Evolutionary conservation across 2,797 vertebrate genomes (phyloP), one percentile per base, ranked within the genome.

Genomic region (Morus bassanus): DNA sequence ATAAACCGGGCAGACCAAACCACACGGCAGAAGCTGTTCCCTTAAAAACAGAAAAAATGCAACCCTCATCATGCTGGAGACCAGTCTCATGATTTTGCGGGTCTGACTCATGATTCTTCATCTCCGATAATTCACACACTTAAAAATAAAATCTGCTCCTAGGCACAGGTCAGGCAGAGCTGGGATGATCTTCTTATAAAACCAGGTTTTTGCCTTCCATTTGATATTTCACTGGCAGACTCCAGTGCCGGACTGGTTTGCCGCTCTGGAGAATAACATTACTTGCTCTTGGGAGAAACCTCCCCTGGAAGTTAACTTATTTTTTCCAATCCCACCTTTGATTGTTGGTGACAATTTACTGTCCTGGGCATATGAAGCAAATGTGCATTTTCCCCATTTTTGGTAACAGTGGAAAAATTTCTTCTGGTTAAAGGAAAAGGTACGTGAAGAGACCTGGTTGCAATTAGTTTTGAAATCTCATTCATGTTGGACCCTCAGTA

Each of bases 71-170:
- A 72, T 11, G 60, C 53, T 65, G 85, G 60, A 43, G 73, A 78
- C 57, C 2, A 4, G 79, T 85, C 91, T 88, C 76, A 63, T 68
- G 85, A 89, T 69, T 83, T 65, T 86, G 87, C 6, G 30, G 64
- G 68, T 89, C 93, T 93, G 95, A 95, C 78, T 89, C 91, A 78
- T 33, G 45, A 54, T 63, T 86, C 87, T 92, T 74, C 89, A 54
- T 45, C 45, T 60, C 89, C 4, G 35, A 92, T 91, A 91, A 91
- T 70, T 67, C 84, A 68, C 64, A 60, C 35, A 39, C 53, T 77
- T 64, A 88, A 90, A 94, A 91, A 85, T 69, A 89, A 95, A 95
- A 89, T 65, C 61, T 88, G 75, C 57, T 95, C 30, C 70, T 74
- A 70, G 69, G 72, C 45, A 89, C 23, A 70, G 88, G 83, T 94